Evolutionary conservation across 2,797 vertebrate genomes (phyloP), one percentile per base, ranked within the genome.

Genomic region (Manis javanica): DNA sequence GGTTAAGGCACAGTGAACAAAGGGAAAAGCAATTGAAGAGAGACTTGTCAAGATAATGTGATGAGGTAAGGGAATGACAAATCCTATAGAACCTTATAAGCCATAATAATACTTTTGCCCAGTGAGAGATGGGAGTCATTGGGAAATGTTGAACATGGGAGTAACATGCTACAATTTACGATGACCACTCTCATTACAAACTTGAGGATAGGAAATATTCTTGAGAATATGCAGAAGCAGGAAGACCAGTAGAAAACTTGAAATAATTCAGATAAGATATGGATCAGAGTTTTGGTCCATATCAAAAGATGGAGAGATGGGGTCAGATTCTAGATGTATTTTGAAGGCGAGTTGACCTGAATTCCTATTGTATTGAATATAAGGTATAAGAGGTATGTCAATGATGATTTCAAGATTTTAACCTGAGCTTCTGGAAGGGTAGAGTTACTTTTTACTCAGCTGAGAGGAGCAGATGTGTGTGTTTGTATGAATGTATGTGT

Each of bases 321-420:
- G 63, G 9, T 74, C 42, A 59, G 29, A 66, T 77, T 72, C 78
- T 64, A 85, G 57, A 51, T 88, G 3, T 15, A 46, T 89, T 85
- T 68, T 16, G n/a, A 93, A 93, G 75, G 9, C 81, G 55, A 88
- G 29, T 51, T 79, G 72, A 95, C 68, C 19, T n/a, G 39, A 86
- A 78, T 75, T 85, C n/a, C 31, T 37, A 4, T 26, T 68, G 24
- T 29, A 13, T 8, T 89, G 81, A 94, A 59, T 59, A 55, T 53
- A 69, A 86, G 51, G 21, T 37, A 0, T 89, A 42, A 86, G 31
- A 77, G 18, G 19, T 11, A 63, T 85, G 13, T 39, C 49, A 92
- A 16, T 4, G 26, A 18, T 61, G 71, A 77, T 26, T 16, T 90
- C n/a, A 61, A 14, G 37, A 71, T 83, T 92, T 96, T 89, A 72